phyloP scores from a whole-genome alignment of 2,797 vertebrate genomes.

The Taenioides sp. region DNA sequence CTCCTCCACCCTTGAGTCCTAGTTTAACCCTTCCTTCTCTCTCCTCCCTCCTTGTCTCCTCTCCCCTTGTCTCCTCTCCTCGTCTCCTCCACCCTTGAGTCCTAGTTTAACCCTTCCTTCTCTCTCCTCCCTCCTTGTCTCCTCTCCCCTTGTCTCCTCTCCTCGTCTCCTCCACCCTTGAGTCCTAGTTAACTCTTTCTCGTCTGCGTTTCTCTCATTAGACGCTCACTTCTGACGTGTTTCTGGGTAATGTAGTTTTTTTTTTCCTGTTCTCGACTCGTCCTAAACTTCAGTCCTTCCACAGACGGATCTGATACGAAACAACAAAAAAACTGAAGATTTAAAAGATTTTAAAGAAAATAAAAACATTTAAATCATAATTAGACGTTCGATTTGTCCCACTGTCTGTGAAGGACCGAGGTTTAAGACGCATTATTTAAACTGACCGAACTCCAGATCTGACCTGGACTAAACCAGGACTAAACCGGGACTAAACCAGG shows the following conservation, averaged over 20 bases:
- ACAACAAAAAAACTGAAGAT: too few species aligned
- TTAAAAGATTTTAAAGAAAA: too few species aligned
- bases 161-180: neutral
- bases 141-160: neutral
- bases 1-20: neutral
- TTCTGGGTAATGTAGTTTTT: constrained; percentile 86
- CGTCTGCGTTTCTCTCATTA: constrained; percentile 86
- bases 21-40: too few species aligned
- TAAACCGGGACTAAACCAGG: too few species aligned
- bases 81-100: too few species aligned
- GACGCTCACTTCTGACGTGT: constrained; percentile 97
- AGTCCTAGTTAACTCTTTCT: constrained; percentile 36
- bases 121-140: neutral
- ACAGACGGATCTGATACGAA: neutral
- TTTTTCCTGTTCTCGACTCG: neutral
- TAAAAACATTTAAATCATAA: too few species aligned
- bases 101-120: too few species aligned
- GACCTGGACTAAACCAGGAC: too few species aligned
- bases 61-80: constrained; percentile 80
- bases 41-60: neutral
- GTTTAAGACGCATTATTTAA: neutral
- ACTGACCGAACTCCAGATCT: too few species aligned
- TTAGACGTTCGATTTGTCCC: neutral
- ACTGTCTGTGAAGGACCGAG: neutral
- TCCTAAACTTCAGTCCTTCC: neutral